phyloP scores from a whole-genome alignment of 92 coral and sea anemone species.

The Desmophyllum pertusum region DNA sequence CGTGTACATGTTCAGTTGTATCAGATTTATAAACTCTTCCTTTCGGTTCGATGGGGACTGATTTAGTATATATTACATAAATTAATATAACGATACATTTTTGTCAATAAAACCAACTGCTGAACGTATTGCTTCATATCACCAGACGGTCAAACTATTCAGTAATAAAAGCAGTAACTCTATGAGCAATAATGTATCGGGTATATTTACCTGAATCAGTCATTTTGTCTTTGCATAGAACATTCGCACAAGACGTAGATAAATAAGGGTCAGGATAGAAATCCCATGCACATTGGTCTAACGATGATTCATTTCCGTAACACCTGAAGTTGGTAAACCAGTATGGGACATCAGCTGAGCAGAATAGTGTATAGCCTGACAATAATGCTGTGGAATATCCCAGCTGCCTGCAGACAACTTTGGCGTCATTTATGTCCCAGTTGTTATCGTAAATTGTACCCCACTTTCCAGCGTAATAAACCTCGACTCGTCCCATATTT shows the following conservation, averaged over 20 bases:
- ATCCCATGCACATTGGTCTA: conserved; percentile 36
- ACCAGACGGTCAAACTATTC: background rate
- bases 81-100: no score
- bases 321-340: conserved; percentile 41
- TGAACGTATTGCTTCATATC: no score
- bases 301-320: conserved; percentile 43
- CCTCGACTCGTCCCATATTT: conserved; percentile 51
- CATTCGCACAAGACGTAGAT: conserved; percentile 18
- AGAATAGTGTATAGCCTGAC: conserved; percentile 22
- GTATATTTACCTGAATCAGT: conserved; percentile 1
- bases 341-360: conserved; percentile 37
- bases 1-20: no score
- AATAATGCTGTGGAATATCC: conserved; percentile 37
- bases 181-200: no score
- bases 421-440: conserved; percentile 44
- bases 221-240: background rate
- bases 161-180: no score
- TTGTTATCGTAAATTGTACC: conserved; percentile 32
- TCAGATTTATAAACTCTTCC: no score
- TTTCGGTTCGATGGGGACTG: no score
- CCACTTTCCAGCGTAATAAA: conserved; percentile 52
- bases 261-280: background rate
- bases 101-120: no score
- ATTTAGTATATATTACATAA: no score
- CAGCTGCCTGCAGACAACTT: conserved; percentile 51